These are phyloP conservation scores for Pterostichus niger DNA, from an alignment of 2,888 invertebrate genomes.

Conservation along the genomic window DNA sequence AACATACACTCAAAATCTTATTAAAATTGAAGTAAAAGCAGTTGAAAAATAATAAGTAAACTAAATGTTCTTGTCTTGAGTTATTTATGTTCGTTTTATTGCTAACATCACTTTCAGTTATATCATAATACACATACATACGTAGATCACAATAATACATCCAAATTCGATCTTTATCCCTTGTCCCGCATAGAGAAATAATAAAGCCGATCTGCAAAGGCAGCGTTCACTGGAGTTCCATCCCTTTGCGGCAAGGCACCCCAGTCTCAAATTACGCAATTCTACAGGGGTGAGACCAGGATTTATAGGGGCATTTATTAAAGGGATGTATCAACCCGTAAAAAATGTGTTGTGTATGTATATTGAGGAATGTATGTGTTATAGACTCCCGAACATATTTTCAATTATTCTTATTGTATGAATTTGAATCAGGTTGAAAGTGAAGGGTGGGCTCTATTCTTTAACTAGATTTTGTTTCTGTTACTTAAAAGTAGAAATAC, in stretches of 20 bases:
- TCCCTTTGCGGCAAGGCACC: slow-evolving; percentile 20
- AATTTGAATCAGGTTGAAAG: background rate
- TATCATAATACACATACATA: slow-evolving; percentile 5
- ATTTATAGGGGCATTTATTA: slow-evolving; percentile 45
- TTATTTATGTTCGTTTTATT: slow-evolving; percentile 40
- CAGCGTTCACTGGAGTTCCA: background rate
- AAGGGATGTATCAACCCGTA: slow-evolving; percentile 45
- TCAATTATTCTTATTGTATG: slow-evolving; percentile 13
- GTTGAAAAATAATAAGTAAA: no score
- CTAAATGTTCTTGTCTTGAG: no score
- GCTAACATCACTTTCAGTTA: background rate
- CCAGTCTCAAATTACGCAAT: slow-evolving; percentile 28
- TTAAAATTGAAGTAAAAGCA: no score
- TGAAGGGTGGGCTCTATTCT: background rate
- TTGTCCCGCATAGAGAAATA: slow-evolving; percentile 6
- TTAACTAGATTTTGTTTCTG: no score
- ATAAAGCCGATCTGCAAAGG: slow-evolving; percentile 37
- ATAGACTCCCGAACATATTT: background rate
- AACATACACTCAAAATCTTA: no score
- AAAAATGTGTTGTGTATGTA: slow-evolving; percentile 8
- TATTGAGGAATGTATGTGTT: background rate
- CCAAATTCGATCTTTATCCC: slow-evolving; percentile 47
- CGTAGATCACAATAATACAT: slow-evolving; percentile 30
- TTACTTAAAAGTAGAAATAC: no score
- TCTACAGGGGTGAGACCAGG: slow-evolving; percentile 30